Evolutionary conservation across 2,888 invertebrate genomes (phyloP).

Genomic region (Meganola albula): DNA sequence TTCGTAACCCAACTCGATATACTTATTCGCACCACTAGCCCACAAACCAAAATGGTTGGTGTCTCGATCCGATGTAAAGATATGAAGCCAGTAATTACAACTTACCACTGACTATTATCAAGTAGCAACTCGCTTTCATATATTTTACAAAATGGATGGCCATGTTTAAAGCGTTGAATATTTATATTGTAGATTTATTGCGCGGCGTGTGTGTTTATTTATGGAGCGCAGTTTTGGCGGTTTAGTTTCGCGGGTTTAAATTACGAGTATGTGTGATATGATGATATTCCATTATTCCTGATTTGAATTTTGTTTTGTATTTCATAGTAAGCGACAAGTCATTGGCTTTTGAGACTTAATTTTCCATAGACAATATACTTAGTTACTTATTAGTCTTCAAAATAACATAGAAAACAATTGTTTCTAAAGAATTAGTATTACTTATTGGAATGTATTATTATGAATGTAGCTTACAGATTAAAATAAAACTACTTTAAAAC

Average conservation of each 20-base stretch:
- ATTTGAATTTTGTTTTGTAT: slow-evolving; percentile 10
- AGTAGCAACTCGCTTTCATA: slow-evolving; percentile 73
- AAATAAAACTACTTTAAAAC: no score
- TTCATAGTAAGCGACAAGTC: no score
- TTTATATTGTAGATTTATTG: slow-evolving; percentile 74
- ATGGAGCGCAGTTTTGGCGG: slow-evolving; percentile 25
- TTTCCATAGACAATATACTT: no score
- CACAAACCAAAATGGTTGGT: slow-evolving; percentile 50
- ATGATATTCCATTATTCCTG: no score
- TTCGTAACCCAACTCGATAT: slow-evolving; percentile 9
- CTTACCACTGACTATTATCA: slow-evolving; percentile 72
- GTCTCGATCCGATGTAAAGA: slow-evolving; percentile 58
- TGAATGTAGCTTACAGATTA: no score
- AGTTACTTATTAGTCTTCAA: no score
- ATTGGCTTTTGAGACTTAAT: no score
- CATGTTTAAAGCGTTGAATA: slow-evolving; percentile 58
- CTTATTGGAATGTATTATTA: no score
- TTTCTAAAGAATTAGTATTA: no score
- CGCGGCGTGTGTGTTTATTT: slow-evolving; percentile 52
- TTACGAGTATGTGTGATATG: no score
- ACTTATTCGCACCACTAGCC: slow-evolving; percentile 27
- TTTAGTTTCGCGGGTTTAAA: no score
- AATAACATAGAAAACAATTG: no score
- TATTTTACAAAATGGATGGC: slow-evolving; percentile 73
- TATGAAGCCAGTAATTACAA: slow-evolving; percentile 66